These are phyloP conservation scores for Siniperca knerii DNA, from an alignment of 2,113 vertebrate species.

Conservation along the genomic window DNA sequence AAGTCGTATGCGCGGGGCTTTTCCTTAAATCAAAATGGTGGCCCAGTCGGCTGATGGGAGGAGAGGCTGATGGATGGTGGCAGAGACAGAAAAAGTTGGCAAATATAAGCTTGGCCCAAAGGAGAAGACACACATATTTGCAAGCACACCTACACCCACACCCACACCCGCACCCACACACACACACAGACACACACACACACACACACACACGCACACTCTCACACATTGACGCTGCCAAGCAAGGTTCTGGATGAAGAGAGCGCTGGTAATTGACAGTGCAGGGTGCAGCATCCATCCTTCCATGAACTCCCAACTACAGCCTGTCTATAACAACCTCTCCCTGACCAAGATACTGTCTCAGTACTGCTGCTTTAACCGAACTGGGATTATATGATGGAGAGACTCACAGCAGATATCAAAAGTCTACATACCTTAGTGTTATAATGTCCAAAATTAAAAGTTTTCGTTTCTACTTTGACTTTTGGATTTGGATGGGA, in stretches of 20 bases:
- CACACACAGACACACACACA: constrained; percentile 4
- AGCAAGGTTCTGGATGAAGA: constrained; percentile 40
- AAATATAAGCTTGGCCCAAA: constrained; percentile 37
- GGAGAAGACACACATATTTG: constrained; percentile 1
- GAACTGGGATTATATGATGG: neutral
- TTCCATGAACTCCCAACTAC: constrained; percentile 34
- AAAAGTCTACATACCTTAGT: neutral
- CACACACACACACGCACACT: neutral
- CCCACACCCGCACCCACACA: too few relatives aligned
- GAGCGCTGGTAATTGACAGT: constrained; percentile 41
- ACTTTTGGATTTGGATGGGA: too few relatives aligned
- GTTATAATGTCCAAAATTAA: neutral
- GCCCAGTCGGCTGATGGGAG: constrained; percentile 16
- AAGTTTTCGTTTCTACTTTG: neutral
- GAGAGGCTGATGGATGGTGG: constrained; percentile 53
- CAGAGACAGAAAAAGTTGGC: constrained; percentile 29
- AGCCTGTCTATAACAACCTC: constrained; percentile 30
- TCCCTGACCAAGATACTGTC: neutral
- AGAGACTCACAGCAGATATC: neutral
- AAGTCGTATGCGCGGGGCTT: constrained; percentile 31
- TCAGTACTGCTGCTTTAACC: neutral
- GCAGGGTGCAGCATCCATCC: constrained; percentile 27
- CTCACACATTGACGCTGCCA: constrained; percentile 25
- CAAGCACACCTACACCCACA: neutral
- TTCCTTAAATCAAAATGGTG: constrained; percentile 64